Base-by-base conservation (phyloP, 92 coral and sea anemone genomes). In the Siderastrea siderea region DNA sequence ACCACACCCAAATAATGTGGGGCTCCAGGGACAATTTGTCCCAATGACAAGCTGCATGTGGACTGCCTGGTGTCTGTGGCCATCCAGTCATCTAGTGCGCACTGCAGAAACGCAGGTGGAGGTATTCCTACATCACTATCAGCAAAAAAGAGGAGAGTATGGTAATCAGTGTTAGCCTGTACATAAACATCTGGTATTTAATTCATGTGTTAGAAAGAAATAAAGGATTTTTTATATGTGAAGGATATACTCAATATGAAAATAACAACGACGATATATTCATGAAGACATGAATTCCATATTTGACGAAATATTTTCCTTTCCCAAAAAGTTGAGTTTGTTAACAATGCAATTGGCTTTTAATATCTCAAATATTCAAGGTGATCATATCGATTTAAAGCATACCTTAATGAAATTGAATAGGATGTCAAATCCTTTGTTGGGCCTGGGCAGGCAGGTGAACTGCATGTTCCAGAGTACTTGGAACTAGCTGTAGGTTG, bases 381-480 rank as follows among this genome's bases (percentile, higher is more conserved):
- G 51, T 51, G 49, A 54, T 57, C 66, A 51, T 15, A 54, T 51
- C 5, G 51, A 14, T 72, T 72, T 72, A 72, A n/a, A n/a, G n/a
- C 68, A 79, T 58, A 87, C 91, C 87, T 87, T 80, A 87, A 57
- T 59, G 91, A 80, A 87, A 87, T 80, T 63, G 86, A 80, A 72
- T 87, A 80, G 49, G 91, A 87, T 57, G 7, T 53, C 50, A 50
- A 79, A 48, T 69, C 81, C 88, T 89, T 84, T 47, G 68, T 65
- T 48, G 93, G 93, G 57, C 75, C 67, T 52, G 93, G 93, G 65
- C 93, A 89, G 58, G 84, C 84, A 54, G 61, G 60, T 53, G 93
- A 89, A 74, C 51, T 63, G 55, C 93, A 89, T n/a, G 83, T 74
- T 72, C 92, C 88, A 47, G 88, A 47, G 69, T 81, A 81, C 55